Conservation (phyloP, 2,797 vertebrate species). For the Gobio occitaniae region DNA sequence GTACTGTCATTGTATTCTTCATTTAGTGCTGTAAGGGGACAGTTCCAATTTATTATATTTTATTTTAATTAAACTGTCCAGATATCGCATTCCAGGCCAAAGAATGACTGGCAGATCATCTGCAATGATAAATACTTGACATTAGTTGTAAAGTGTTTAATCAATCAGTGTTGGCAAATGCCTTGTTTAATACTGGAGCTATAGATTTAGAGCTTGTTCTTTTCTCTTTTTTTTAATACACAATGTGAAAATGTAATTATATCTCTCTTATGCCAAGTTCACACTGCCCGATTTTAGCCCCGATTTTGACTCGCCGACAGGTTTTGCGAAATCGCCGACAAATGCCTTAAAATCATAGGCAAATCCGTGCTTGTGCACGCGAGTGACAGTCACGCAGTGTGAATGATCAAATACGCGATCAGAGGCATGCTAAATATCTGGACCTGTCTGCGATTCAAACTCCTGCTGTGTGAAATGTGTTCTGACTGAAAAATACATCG, state of each 20-base stretch:
- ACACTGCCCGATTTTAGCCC: too few species aligned
- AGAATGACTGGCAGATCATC: slow-evolving; percentile 16
- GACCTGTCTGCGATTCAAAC: too few species aligned
- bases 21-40: neutral
- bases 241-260: neutral
- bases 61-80: slow-evolving; percentile 34
- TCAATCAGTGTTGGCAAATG: slow-evolving; percentile 25
- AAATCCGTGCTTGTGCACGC: too few species aligned
- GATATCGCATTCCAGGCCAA: slow-evolving; percentile 12
- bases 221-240: neutral
- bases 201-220: slow-evolving; percentile 2
- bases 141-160: slow-evolving; percentile 33
- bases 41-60: slow-evolving; percentile 13
- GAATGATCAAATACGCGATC: too few species aligned
- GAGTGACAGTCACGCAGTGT: too few species aligned
- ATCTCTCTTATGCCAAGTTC: neutral
- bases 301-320: too few species aligned
- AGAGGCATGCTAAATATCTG: too few species aligned
- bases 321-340: too few species aligned
- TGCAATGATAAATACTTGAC: slow-evolving; percentile 29
- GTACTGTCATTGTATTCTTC: slow-evolving; percentile 10
- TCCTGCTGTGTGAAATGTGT: too few species aligned
- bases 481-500: too few species aligned
- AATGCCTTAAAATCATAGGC: too few species aligned
- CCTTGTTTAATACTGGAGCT: slow-evolving; percentile 1